A percentile compares a stretch with the other conserved stretches of the same genome.
Evolutionary conservation across 2,888 invertebrate genomes (phyloP).

Genomic region (Lochmaea capreae): DNA sequence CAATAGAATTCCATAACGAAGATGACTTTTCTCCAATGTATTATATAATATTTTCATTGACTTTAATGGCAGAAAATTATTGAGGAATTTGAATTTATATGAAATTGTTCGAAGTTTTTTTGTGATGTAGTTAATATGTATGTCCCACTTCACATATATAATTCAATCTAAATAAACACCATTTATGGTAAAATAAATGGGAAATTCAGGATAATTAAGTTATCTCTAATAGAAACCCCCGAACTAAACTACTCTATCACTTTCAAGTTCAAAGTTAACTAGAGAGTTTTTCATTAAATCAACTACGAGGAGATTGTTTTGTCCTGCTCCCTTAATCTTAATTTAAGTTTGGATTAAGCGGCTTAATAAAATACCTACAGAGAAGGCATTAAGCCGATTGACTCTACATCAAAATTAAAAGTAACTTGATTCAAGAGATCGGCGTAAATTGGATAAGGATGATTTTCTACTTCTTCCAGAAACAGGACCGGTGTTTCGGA

Average conservation of each 20-base stretch:
- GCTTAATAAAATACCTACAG: constrained; percentile 34
- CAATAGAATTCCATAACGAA: no score
- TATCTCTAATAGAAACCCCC: not conserved
- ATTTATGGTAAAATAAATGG: not conserved
- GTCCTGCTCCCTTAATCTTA: constrained; percentile 31
- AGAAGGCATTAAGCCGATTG: constrained; percentile 42
- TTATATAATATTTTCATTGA: no score
- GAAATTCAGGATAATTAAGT: not conserved
- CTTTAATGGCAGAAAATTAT: no score
- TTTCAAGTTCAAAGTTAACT: constrained; percentile 27
- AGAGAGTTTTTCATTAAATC: constrained; percentile 20
- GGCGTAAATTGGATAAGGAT: not conserved
- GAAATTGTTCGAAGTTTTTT: no score
- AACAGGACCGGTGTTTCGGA: not conserved
- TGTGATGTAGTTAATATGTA: no score
- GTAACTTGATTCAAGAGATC: constrained; percentile 36
- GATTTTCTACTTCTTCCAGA: not conserved
- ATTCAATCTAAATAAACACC: no score
- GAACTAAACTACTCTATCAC: constrained; percentile 28
- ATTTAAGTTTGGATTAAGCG: constrained; percentile 27
- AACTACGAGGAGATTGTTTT: constrained; percentile 25
- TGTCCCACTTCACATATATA: no score
- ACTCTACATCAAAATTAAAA: constrained; percentile 43
- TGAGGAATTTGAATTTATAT: no score
- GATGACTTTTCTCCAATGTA: no score